Evolutionary conservation across 1,140 invertebrate species (phyloP), one percentile per base, ranked within the genome.

Genomic region (Rhagoletis zephyria): DNA sequence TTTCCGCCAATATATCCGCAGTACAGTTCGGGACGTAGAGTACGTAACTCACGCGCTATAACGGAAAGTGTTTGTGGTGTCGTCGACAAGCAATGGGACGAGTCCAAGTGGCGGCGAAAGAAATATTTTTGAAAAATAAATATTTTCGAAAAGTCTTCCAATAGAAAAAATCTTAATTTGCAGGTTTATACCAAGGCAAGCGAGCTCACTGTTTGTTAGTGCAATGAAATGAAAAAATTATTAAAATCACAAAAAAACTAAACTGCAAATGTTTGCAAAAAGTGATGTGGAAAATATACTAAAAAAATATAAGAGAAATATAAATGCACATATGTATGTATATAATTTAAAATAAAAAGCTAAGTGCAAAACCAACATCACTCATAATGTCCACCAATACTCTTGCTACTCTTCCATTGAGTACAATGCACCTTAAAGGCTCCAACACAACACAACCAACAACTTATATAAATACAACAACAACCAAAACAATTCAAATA

Each of bases 11-110:
- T 45, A 16, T 51, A n/a, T 48, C 74, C 14, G 48, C 74, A 81
- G 74, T 81, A 56, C 74, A 56, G 19, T 56, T 56, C 74, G 74
- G 74, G 74, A 42, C 74, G 74, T 81, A 81, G 74, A 81, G 48
- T 56, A 51, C 74, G n/a, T 56, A 81, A 30, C 74, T 45, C 74
- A 48, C 19, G 74, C 30, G 48, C 19, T 51, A 81, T 56, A 56
- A 30, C 48, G 48, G 19, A 81, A 81, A n/a, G 16, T 81, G n/a
- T 81, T 51, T 56, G 74, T 7, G 48, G 45, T 19, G 5, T 51
- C 48, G 48, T 19, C 74, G 67, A 48, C 16, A 40, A 4, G 45
- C 67, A 45, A 14, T 45, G 4, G 42, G 40, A 74, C 42, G 61
- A 63, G 16, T 10, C 61, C 30, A 67, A 40, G 64, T 67, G 74